Conservation (phyloP, 2,113 vertebrate species). For the Felis chaus region DNA sequence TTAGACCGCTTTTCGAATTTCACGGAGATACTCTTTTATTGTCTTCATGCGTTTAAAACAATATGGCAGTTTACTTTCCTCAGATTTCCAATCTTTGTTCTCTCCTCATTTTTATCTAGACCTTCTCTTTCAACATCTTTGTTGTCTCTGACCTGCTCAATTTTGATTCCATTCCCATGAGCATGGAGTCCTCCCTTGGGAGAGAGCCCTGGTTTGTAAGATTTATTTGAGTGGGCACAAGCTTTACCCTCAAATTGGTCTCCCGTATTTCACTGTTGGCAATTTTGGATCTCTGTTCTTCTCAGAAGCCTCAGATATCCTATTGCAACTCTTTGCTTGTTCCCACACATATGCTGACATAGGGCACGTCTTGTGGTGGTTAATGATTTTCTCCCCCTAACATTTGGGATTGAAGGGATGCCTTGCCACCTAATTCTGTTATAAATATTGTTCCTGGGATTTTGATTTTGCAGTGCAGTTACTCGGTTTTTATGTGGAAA, state of each 20-base stretch:
- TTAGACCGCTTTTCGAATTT: background rate
- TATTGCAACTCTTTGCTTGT: background rate
- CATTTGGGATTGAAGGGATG: background rate
- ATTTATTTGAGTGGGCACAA: background rate
- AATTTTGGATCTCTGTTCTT: background rate
- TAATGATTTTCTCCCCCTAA: background rate
- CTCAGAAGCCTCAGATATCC: background rate
- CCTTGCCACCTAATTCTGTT: conserved; percentile 18
- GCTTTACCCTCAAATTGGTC: background rate
- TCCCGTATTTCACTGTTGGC: background rate
- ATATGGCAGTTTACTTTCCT: background rate
- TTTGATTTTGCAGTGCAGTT: conserved; percentile 32
- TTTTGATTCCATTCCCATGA: background rate
- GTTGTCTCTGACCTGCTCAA: background rate
- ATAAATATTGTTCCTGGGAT: background rate
- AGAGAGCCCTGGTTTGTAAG: background rate
- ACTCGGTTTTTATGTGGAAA: background rate
- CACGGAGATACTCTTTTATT: background rate
- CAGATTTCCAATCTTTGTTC: background rate
- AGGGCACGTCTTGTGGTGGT: background rate
- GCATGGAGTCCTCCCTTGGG: background rate
- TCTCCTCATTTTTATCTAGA: background rate
- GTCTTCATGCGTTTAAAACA: background rate
- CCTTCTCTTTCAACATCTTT: background rate
- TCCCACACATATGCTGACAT: background rate